Evolutionary conservation across 2,888 invertebrate genomes (phyloP), one percentile per base, ranked within the genome.

Genomic region (Dynastes hyllus): DNA sequence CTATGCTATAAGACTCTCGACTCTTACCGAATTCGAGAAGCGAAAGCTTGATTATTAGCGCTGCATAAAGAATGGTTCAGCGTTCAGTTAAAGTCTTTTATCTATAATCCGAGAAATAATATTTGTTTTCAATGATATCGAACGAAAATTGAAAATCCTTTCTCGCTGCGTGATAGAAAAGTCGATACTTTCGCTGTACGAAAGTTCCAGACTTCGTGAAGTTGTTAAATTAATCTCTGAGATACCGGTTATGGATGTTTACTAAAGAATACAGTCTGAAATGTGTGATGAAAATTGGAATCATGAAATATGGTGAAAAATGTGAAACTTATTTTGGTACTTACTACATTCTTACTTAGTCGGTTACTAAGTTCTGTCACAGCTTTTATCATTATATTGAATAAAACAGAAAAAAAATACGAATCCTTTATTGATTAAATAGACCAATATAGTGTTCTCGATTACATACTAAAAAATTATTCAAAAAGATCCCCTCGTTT

Each of bases 21-120:
- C 11, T 45, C 16, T 69, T 51, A 22, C 27, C 2, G 27, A 13
- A 40, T 69, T 53, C n/a, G 40, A 66, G n/a, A 27, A 13, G 69
- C 11, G 29, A 63, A 32, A 63, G 29, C 32, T 13, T 11, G 29
- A 69, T 69, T 51, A 69, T 69, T 51, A 50, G 51, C 27, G 27
- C 27, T 13, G 69, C 27, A n/a, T 69, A 50, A 69, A 50, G 40
- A 69, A 11, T 32, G 69, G 51, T 69, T 69, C 51, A 51, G 27
- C 27, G 27, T 27, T 9, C 29, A 69, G 51, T 27, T 51, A 66
- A 63, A 29, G 22, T 63, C 29, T 61, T 61, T 32, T 63, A 29
- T 63, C 13, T 63, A 29, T 63, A 63, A 63, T 32, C 29, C 13
- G 27, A 32, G 29, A 63, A 63, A 63, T 55, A 63, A 29, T 63